Percentiles rank a stretch among this genome's conserved stretches.
Evolutionary conservation across 1,140 invertebrate genomes (phyloP).

Genomic region (Oryzaephilus surinamensis): DNA sequence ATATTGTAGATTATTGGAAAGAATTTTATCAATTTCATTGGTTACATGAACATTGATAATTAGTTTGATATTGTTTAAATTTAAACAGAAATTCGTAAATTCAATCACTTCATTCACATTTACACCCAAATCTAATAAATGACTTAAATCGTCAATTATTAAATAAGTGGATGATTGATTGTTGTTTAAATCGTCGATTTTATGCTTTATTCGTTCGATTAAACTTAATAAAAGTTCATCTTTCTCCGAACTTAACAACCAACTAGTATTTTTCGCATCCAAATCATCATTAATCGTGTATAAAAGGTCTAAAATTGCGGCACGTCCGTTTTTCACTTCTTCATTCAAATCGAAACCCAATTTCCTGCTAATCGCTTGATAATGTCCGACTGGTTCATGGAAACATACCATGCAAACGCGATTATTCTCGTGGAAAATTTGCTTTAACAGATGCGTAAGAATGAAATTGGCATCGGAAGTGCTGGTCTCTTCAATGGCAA

Average conservation of each 20-base stretch:
- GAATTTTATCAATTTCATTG: constrained; percentile 40
- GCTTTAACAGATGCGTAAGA: constrained; percentile 47
- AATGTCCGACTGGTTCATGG: constrained; percentile 59
- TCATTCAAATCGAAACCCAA: constrained; percentile 57
- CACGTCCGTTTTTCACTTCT: constrained; percentile 40
- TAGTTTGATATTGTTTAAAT: constrained; percentile 31
- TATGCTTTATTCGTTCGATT: constrained; percentile 24
- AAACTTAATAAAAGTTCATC: constrained; percentile 28
- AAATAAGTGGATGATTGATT: constrained; percentile 30
- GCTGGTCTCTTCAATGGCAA: constrained; percentile 55
- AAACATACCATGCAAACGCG: constrained; percentile 51
- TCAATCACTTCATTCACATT: constrained; percentile 41
- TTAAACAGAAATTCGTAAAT: constrained; percentile 42
- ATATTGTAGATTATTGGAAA: constrained; percentile 48
- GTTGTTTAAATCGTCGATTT: constrained; percentile 15
- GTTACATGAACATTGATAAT: constrained; percentile 40
- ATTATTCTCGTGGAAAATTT: constrained; percentile 40
- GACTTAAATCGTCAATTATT: constrained; percentile 58
- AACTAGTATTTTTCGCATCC: constrained; percentile 21
- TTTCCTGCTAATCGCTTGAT: constrained; percentile 59
- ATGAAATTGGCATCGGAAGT: constrained; percentile 59
- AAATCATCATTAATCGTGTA: constrained; percentile 39
- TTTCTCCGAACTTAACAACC: constrained; percentile 19
- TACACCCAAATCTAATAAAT: constrained; percentile 52
- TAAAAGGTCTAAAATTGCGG: constrained; percentile 46